Evolutionary conservation across 2,888 invertebrate genomes (phyloP), one percentile per base, ranked within the genome.

Genomic region (Rosalia funebris): DNA sequence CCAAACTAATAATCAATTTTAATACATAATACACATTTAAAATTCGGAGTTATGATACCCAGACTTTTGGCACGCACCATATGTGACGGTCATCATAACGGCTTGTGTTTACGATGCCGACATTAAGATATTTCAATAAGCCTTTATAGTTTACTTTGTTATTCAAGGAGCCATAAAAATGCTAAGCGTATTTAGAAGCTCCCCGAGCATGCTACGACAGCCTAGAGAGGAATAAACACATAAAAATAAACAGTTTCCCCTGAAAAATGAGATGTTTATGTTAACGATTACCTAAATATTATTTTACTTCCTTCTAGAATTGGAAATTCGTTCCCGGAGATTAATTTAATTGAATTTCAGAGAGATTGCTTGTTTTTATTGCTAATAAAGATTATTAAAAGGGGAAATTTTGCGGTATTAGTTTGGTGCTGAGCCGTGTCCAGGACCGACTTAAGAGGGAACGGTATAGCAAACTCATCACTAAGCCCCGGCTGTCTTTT

Each of bases 101-200:
- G 4, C 20, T 16, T 32, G 42, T 16, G 12, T 41, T 42, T 53
- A 17, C 16, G 1, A 19, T 39, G n/a, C 10, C 11, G 36, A 55
- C 56, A 63, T 63, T 57, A 63, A 62, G 61, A 62, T 55, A 60
- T 64, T 63, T 58, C 62, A 65, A 65, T 63, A 61, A 65, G 61
- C 56, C 57, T 45, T 48, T 57, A 54, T 42, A 42, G 44, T 63
- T 60, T 55, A 60, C 47, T 59, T 63, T 56, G 61, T 57, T 58
- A 59, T 65, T 64, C 59, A 63, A 57, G 59, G 19, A 19, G 41
- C 42, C 17, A 53, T 71, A 66, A 68, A 69, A 71, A 69, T 68
- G 67, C 64, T 68, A 65, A 71, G 62, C 60, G 52, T 44, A 62
- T 62, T 66, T 59, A 53, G 54, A 45, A 50, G 42, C 57, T 41